A percentile compares a stretch with the other conserved stretches of the same genome.
Evolutionary conservation across 1,140 invertebrate species (phyloP).

Genomic region (Drosophila erecta): DNA sequence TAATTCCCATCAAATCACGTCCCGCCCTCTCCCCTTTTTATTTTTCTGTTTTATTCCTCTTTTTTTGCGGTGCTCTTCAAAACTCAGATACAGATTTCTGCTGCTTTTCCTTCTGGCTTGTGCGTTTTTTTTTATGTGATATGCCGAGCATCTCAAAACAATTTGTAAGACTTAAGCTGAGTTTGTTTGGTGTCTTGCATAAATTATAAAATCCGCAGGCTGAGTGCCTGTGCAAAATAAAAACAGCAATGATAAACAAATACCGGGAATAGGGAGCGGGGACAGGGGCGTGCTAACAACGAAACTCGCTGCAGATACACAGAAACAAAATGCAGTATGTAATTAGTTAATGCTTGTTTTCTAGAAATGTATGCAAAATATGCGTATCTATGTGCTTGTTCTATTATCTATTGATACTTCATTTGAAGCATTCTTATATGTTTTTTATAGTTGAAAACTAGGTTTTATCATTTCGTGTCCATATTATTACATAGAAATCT

Average conservation of each 20-base stretch:
- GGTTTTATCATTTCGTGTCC: no score
- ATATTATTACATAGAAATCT: no score
- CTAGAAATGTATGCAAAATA: no score
- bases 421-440: no score
- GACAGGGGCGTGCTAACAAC: constrained; percentile 35
- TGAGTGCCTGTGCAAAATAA: constrained; percentile 36
- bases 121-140: constrained; percentile 53
- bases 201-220: constrained; percentile 75
- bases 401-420: no score
- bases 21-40: constrained; percentile 18
- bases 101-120: constrained; percentile 30
- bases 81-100: constrained; percentile 67
- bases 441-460: no score
- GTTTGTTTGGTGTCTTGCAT: constrained; percentile 75
- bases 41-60: background rate
- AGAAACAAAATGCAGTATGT: background rate
- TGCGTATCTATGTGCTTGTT: no score
- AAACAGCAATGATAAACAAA: constrained; percentile 32
- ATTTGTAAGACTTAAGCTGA: constrained; percentile 75
- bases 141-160: constrained; percentile 75
- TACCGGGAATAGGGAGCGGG: constrained; percentile 16
- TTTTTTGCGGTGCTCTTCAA: constrained; percentile 72
- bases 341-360: background rate
- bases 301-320: constrained; percentile 27
- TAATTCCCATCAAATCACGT: constrained; percentile 81